A percentile compares a stretch with the other conserved stretches of the same genome.
phyloP scores from a whole-genome alignment of 2,888 invertebrate genomes.

The Sinopyrophorus schimmeli region DNA sequence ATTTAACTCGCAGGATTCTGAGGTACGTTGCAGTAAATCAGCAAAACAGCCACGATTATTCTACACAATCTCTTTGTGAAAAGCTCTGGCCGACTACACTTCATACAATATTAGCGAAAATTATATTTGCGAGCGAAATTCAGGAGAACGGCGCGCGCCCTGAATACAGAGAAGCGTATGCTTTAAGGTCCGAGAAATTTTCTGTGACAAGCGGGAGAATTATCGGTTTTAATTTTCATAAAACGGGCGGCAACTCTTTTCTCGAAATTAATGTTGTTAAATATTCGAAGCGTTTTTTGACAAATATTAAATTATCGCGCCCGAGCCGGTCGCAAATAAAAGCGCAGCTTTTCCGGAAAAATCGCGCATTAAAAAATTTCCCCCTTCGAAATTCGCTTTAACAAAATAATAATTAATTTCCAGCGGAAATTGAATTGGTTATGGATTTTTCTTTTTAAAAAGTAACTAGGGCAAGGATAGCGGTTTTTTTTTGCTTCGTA shows the following conservation, averaged over 20 bases:
- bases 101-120: slow-evolving; percentile 30
- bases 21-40: slow-evolving; percentile 21
- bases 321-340: slow-evolving; percentile 3
- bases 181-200: slow-evolving; percentile 10
- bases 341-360: too few species aligned
- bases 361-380: too few species aligned
- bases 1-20: slow-evolving; percentile 25
- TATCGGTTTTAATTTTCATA: slow-evolving; percentile 18
- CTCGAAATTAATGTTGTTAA: slow-evolving; percentile 14
- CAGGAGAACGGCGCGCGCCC: slow-evolving; percentile 7
- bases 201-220: slow-evolving; percentile 18
- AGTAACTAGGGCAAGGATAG: too few species aligned
- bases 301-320: slow-evolving; percentile 15
- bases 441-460: too few species aligned
- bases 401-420: too few species aligned
- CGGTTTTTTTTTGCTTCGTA: too few species aligned
- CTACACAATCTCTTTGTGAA: slow-evolving; percentile 1
- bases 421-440: too few species aligned
- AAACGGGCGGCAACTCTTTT: slow-evolving; percentile 10
- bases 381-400: too few species aligned
- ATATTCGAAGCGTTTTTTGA: slow-evolving; percentile 12
- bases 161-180: slow-evolving; percentile 19
- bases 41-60: slow-evolving; percentile 11
- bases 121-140: slow-evolving; percentile 29
- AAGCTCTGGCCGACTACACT: slow-evolving; percentile 22